phyloP scores from a whole-genome alignment of 1,140 invertebrate species.

The Drosophila pallidifrons region DNA sequence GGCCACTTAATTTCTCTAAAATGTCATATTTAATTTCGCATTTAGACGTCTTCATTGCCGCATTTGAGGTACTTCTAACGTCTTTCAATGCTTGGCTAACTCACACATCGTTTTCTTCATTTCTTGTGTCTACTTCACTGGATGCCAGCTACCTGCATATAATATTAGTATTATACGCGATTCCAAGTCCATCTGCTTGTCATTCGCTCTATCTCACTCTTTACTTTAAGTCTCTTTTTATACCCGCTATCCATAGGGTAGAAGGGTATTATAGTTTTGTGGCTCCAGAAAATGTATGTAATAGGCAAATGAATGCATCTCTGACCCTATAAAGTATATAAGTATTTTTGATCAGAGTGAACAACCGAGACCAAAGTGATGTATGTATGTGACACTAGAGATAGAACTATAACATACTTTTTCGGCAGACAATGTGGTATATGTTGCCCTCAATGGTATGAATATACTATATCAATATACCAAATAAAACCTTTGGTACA shows the following conservation, averaged over 20 bases:
- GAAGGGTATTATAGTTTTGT: too few species aligned
- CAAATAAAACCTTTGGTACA: too few species aligned
- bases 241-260: background rate
- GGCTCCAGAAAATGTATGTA: too few species aligned
- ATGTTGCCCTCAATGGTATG: too few species aligned
- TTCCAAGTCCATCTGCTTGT: background rate
- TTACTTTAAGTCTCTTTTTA: background rate
- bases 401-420: too few species aligned
- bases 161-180: background rate
- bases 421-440: too few species aligned
- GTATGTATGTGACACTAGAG: too few species aligned
- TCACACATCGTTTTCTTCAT: background rate
- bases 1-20: constrained; percentile 71
- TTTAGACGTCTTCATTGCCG: constrained; percentile 74
- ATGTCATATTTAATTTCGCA: constrained; percentile 78
- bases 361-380: too few species aligned
- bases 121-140: constrained; percentile 36
- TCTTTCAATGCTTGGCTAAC: constrained; percentile 41
- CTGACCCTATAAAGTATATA: too few species aligned
- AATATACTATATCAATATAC: too few species aligned
- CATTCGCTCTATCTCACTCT: background rate
- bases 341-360: too few species aligned
- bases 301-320: too few species aligned
- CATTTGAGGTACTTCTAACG: constrained; percentile 42
- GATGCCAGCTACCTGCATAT: constrained; percentile 38